phyloP scores from a whole-genome alignment of 2,888 invertebrate species.

The Scrobipalpa atriplicella region DNA sequence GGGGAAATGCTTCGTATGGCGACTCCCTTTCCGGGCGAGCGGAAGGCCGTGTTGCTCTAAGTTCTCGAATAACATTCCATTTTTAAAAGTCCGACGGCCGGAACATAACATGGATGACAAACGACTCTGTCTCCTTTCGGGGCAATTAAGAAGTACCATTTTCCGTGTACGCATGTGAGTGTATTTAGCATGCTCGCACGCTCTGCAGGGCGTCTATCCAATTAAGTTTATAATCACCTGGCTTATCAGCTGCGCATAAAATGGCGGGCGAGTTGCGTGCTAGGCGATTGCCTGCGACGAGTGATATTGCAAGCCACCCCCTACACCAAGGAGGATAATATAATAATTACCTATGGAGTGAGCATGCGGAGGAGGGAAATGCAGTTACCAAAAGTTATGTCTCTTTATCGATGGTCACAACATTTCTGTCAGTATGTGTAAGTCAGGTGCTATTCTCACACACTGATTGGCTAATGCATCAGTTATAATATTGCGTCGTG shows the following conservation, averaged over 20 bases:
- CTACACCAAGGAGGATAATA: too few relatives aligned
- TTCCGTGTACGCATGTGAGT: slow-evolving; percentile 17
- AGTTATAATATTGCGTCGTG: too few relatives aligned
- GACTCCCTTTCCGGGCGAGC: too few relatives aligned
- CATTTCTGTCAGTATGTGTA: too few relatives aligned
- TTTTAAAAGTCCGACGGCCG: slow-evolving; percentile 32
- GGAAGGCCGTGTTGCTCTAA: too few relatives aligned
- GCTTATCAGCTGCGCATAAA: slow-evolving; percentile 46
- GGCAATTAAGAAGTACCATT: slow-evolving; percentile 42
- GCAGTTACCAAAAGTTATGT: too few relatives aligned
- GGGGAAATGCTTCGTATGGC: too few relatives aligned
- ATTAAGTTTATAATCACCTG: slow-evolving; percentile 52
- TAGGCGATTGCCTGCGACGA: slow-evolving; percentile 43
- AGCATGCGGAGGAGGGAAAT: too few relatives aligned
- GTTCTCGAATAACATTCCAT: slow-evolving; percentile 32
- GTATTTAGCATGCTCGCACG: slow-evolving; percentile 24
- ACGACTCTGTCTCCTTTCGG: slow-evolving; percentile 41
- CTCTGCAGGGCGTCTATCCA: slow-evolving; percentile 34
- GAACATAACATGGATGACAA: slow-evolving; percentile 46
- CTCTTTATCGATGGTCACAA: too few relatives aligned
- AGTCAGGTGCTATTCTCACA: too few relatives aligned
- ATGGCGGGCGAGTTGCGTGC: slow-evolving; percentile 49
- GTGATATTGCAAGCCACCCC: slow-evolving; percentile 45
- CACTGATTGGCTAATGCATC: too few relatives aligned
- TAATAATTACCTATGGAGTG: too few relatives aligned